Evolutionary conservation across 2,888 invertebrate genomes (phyloP).

Genomic region (Tenthredo livida): DNA sequence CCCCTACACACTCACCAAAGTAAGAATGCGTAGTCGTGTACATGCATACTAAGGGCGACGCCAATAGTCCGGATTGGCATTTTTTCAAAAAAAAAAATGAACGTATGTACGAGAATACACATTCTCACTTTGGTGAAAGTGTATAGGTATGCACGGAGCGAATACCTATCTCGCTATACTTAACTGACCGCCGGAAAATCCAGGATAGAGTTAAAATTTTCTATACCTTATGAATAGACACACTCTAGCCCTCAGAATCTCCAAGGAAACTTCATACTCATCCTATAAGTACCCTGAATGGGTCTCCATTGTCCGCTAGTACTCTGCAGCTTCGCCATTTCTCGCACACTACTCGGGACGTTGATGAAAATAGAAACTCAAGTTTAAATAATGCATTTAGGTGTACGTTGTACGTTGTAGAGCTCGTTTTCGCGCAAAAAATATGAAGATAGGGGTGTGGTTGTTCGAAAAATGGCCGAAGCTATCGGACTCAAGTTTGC

Average conservation of each 20-base stretch:
- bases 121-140: too few relatives aligned
- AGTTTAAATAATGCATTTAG: background rate
- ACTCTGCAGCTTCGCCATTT: background rate
- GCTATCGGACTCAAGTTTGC: background rate
- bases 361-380: background rate
- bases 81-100: too few relatives aligned
- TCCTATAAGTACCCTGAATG: slow-evolving; percentile 23
- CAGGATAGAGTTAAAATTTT: background rate
- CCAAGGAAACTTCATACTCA: slow-evolving; percentile 3
- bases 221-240: background rate
- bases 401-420: background rate
- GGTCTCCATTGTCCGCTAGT: slow-evolving; percentile 7
- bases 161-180: background rate
- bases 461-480: background rate
- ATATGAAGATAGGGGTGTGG: background rate
- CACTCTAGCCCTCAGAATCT: background rate
- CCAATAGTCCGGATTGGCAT: too few relatives aligned
- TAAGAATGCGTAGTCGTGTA: too few relatives aligned
- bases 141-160: too few relatives aligned
- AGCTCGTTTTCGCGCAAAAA: background rate
- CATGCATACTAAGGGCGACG: too few relatives aligned
- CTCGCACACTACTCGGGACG: background rate
- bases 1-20: too few relatives aligned
- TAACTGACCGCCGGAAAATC: background rate
- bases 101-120: too few relatives aligned